Evolutionary conservation across 2,888 invertebrate species (phyloP), one percentile per base, ranked within the genome.

Genomic region (Mesochorus sp.): DNA sequence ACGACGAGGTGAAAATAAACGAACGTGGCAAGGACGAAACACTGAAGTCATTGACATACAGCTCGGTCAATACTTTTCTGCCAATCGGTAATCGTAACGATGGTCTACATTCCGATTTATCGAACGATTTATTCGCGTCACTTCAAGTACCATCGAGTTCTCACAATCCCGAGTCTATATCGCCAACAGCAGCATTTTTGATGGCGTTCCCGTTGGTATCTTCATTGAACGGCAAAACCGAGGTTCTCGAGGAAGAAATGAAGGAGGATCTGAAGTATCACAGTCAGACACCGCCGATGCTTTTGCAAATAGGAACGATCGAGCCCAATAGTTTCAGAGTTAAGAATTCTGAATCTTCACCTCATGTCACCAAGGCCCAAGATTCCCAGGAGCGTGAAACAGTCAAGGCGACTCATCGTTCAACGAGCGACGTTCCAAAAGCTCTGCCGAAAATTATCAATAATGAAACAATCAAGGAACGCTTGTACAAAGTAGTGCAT

Each of bases 101-200:
- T 1, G 86, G 87, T 10, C 75, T 91, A 6, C 92, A 92, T 82
- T 92, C 93, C 0, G 93, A 94, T 83, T 88, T 94, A 71, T 93
- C 93, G 1, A 93, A 93, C 82, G 94, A 94, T 86, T 92, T 94
- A 73, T 94, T 94, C 85, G 93, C 93, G 0, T 93, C 93, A 4
- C 89, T 94, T 26, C 93, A 93, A 86, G 93, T 93, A 6, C 93
- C 93, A 6, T 89, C 90, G 0, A 92, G 92, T 73, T 92, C 92
- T 14, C 92, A 93, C 84, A 92, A 93, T 88, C 92, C 93, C 1
- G 93, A 94, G 85, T 93, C 94, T 0, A 93, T 94, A 61, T 95
- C 95, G 1, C 95, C 96, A 3, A 95, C 95, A 1, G 96, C 95
- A 10, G 96, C 96, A 0, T 95, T 95, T 87, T 91, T 96, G 8